Evolutionary conservation across 2,113 vertebrate genomes (phyloP), one percentile per base, ranked within the genome.

Genomic region (Gopherus flavomarginatus): DNA sequence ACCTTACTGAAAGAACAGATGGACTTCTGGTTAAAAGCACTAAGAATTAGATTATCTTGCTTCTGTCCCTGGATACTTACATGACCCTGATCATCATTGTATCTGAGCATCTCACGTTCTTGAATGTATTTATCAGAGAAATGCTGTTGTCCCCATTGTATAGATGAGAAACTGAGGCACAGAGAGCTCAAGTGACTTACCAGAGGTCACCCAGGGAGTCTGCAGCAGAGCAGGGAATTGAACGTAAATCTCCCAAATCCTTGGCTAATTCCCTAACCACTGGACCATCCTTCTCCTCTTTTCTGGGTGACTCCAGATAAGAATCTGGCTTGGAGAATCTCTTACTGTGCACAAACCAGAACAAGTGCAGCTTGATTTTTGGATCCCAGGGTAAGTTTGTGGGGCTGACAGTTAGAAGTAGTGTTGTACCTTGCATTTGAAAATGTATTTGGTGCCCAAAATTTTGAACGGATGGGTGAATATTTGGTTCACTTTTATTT

Each of bases 401-500:
- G 81, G 72, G 81, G 57, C 54, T 92, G 90, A 90, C 90, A 90
- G 17, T 78, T 87, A 81, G 91, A 93, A 86, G 86, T 94, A 8
- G 77, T 86, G 86, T 91, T 84, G 42, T 57, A 35, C 9, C 85
- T 54, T 75, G 31, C 3, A 1, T 88, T 94, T 95, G 62, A 44
- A 92, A 84, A 86, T 79, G 86, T 84, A 78, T 84, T 93, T 50
- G 52, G 21, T 72, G 35, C 85, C 86, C 87, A 83, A 24, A 59
- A 29, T 8, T 1, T 88, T 80, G 82, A 90, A 94, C 77, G 84
- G 79, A 59, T 31, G 38, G 53, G 11, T 72, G 81, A 95, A 29
- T 72, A 17, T 84, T 79, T 75, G 56, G 17, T 21, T 83, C 4
- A 11, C 22, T 65, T 59, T 82, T 62, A 26, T 65, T 12, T 86